Evolutionary conservation across 2,797 vertebrate species (phyloP).

Genomic region (Melanotaenia parkinsoni): DNA sequence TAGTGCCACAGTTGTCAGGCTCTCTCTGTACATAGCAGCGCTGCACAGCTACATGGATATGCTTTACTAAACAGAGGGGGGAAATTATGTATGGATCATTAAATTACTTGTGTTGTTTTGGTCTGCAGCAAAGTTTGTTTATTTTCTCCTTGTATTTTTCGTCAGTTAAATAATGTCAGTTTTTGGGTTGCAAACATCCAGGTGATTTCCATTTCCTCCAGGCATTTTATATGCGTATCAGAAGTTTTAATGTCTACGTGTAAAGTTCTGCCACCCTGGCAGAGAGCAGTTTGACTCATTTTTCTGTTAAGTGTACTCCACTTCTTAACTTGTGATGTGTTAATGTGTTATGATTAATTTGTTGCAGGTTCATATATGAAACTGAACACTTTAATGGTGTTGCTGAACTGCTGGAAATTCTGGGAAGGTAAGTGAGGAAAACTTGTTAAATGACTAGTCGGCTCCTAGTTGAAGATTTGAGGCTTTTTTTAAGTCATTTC

Average conservation of each 20-base stretch:
- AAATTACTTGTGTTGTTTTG: neutral
- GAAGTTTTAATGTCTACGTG: neutral
- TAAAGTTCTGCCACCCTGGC: neutral
- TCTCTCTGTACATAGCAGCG: constrained; percentile 47
- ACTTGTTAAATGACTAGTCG: neutral
- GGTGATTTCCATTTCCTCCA: constrained; percentile 7
- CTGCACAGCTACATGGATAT: constrained; percentile 34
- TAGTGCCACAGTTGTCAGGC: constrained; percentile 75
- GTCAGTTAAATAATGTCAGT: neutral
- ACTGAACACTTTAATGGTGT: constrained; percentile 98
- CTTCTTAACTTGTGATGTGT: constrained; percentile 3
- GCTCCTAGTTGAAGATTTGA: neutral
- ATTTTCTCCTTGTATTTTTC: neutral
- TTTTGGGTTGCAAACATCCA: neutral
- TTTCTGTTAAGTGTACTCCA: constrained; percentile 13
- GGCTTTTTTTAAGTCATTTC: neutral
- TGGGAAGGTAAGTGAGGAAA: constrained; percentile 89
- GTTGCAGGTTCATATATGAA: constrained; percentile 96
- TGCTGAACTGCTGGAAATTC: constrained; percentile 96
- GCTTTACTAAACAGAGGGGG: constrained; percentile 38
- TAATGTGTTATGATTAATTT: neutral
- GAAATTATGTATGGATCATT: constrained; percentile 31
- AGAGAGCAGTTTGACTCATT: neutral
- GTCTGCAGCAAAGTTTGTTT: neutral
- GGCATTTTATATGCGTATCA: neutral